Evolutionary conservation across 2,888 invertebrate species (phyloP), one percentile per base, ranked within the genome.

Genomic region (Drosophila melanocephala): DNA sequence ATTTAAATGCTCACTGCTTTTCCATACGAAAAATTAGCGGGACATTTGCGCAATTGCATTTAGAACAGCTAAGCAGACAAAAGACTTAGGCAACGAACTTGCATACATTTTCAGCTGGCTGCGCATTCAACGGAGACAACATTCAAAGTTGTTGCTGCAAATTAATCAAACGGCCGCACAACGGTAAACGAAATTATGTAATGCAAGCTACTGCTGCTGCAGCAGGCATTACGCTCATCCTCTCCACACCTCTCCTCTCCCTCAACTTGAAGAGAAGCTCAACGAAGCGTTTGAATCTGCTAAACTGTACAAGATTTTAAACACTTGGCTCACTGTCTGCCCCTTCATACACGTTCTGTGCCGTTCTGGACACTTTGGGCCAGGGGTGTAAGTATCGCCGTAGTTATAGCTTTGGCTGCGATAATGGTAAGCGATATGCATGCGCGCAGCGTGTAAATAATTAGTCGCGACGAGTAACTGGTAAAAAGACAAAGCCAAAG

Each of bases 101-200:
- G 81, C 76, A 81, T 85, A 84, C 64, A 87, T 87, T 87, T 84
- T 74, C 83, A 79, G 68, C 72, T 81, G 57, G 71, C 79, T 84
- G 81, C 69, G 83, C 85, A 77, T 83, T 87, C 62, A 79, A 69
- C 68, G 73, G 67, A 70, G 69, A 72, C 69, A 76, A 77, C 65
- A 33, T 56, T 66, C 55, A 63, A 57, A 51, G 52, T 51, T 64
- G 67, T 37, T 62, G 56, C 57, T 69, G 79, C 68, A 86, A 85
- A 85, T 85, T 87, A 85, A 85, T 85, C 87, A 85, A 85, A 85
- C 77, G 75, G 81, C 83, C 81, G 71, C 61, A 75, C 83, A 79
- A 87, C 86, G 81, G 87, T 87, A 87, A 83, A 84, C 73, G 81
- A 84, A 77, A 87, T 87, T 87, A 87, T 87, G 86, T 87, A 87